Percentiles rank a stretch among this genome's conserved stretches.
These are phyloP conservation scores for Parascotia fuliginaria DNA, from an alignment of 2,888 invertebrate genomes.

Conservation along the genomic window DNA sequence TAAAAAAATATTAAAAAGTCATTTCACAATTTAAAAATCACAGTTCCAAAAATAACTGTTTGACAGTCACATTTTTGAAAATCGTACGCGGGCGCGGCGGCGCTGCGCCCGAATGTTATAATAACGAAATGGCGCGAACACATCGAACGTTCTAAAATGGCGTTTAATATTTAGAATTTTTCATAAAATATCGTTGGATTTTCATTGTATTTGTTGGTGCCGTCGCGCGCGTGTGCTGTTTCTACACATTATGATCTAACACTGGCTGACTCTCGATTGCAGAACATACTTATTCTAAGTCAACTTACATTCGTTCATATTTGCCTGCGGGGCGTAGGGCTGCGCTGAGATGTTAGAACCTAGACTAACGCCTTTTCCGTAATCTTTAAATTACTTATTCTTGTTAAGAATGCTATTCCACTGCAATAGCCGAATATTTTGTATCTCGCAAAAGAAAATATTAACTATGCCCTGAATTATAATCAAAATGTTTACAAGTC, in stretches of 20 bases:
- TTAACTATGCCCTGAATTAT: neutral
- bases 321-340: constrained; percentile 84
- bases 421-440: neutral
- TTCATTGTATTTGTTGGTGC: constrained; percentile 70
- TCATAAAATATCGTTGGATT: constrained; percentile 49
- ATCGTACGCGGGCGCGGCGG: constrained; percentile 35
- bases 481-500: no score
- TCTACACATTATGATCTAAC: constrained; percentile 86
- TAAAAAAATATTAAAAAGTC: constrained; percentile 39
- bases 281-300: constrained; percentile 86
- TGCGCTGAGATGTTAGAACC: constrained; percentile 70
- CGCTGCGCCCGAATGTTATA: constrained; percentile 37
- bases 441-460: neutral
- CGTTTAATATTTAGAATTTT: constrained; percentile 42
- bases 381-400: constrained; percentile 27
- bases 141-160: constrained; percentile 36
- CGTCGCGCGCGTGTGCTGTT: constrained; percentile 82
- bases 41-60: constrained; percentile 46
- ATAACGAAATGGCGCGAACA: constrained; percentile 51
- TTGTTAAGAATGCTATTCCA: neutral
- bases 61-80: constrained; percentile 59
- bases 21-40: constrained; percentile 40
- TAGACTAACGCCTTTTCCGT: constrained; percentile 41
- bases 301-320: constrained; percentile 87
- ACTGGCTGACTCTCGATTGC: constrained; percentile 84